Evolutionary conservation across 2,888 invertebrate species (phyloP), one percentile per base, ranked within the genome.

Genomic region (Sinohyriopsis cumingii): DNA sequence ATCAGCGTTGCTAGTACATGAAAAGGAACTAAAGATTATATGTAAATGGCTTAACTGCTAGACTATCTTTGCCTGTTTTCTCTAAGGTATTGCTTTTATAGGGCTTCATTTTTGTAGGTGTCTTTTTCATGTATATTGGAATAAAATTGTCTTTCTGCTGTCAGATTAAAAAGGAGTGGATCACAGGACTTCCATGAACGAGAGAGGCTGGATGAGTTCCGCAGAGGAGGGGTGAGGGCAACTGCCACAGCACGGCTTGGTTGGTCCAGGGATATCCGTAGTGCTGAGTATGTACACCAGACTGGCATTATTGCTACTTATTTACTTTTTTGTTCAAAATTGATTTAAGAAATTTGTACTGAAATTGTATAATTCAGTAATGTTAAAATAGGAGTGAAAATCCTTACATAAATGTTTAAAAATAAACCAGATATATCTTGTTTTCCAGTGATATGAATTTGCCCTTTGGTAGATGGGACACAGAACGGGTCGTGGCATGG

Each of bases 391-490:
- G 45, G 15, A 45, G 5, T 45, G 15, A 45, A 45, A 45, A 15
- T 33, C 33, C 33, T 33, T 33, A 9, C 1, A 33, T 33, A 33
- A 9, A 33, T 45, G 2, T 45, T 45, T 45, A 15, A 45, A 45
- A 45, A 45, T 0, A 15, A 25, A 61, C 3, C 0, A 15, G 62
- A 28, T 5, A 20, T n/a, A 45, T 55, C 22, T 55, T 61, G 3
- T 18, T 66, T 85, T 89, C 12, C 78, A 94, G 94, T 71, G 87
- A 87, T 91, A 92, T 93, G 80, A 93, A 93, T 69, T 93, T 93
- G 82, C 94, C 95, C 71, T 94, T 97, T 81, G 92, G 93, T 1
- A 93, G 95, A 77, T 95, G 97, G 94, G 94, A 95, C 86, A 92
- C 93, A 93, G 84, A 91, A 94, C 67, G 95, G 94, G 84, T 91